These are phyloP conservation scores for Tipula confusa DNA, from an alignment of 2,888 invertebrate species.

Conservation along the genomic window DNA sequence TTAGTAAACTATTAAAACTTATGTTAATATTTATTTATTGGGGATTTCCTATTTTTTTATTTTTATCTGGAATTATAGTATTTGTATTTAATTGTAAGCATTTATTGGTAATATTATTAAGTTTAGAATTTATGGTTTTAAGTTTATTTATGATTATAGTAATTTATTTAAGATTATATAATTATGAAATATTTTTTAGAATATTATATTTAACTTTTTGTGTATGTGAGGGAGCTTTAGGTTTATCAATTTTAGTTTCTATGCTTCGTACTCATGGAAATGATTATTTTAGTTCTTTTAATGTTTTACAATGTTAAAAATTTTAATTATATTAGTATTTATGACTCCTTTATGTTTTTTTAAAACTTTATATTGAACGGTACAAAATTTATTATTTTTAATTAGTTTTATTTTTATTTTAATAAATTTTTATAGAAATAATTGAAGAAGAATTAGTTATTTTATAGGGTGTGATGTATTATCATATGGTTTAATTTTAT, in stretches of 20 bases:
- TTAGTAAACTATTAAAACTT: slow-evolving; percentile 63
- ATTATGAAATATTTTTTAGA: slow-evolving; percentile 55
- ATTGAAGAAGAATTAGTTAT: slow-evolving; percentile 50
- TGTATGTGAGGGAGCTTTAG: slow-evolving; percentile 63
- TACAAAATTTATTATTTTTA: slow-evolving; percentile 53
- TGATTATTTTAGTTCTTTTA: slow-evolving; percentile 61
- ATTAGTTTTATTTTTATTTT: slow-evolving; percentile 53
- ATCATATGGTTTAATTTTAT: slow-evolving; percentile 54
- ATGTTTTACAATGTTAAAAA: slow-evolving; percentile 57
- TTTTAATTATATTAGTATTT: slow-evolving; percentile 52
- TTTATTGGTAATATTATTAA: slow-evolving; percentile 57
- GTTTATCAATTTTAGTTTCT: slow-evolving; percentile 58
- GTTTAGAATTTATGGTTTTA: slow-evolving; percentile 59
- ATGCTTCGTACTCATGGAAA: slow-evolving; percentile 60
- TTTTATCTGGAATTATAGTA: slow-evolving; percentile 53
- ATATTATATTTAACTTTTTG: slow-evolving; percentile 60
- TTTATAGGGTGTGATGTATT: slow-evolving; percentile 53
- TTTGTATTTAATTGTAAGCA: slow-evolving; percentile 57
- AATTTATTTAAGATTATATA: slow-evolving; percentile 51
- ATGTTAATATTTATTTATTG: slow-evolving; percentile 52
- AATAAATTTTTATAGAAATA: slow-evolving; percentile 45
- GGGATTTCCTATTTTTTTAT: slow-evolving; percentile 51
- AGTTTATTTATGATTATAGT: slow-evolving; percentile 54
- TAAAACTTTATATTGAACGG: slow-evolving; percentile 54
- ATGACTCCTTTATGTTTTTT: slow-evolving; percentile 54